Evolutionary conservation across 2,888 invertebrate genomes (phyloP).

Genomic region (Parnassius glacialis): DNA sequence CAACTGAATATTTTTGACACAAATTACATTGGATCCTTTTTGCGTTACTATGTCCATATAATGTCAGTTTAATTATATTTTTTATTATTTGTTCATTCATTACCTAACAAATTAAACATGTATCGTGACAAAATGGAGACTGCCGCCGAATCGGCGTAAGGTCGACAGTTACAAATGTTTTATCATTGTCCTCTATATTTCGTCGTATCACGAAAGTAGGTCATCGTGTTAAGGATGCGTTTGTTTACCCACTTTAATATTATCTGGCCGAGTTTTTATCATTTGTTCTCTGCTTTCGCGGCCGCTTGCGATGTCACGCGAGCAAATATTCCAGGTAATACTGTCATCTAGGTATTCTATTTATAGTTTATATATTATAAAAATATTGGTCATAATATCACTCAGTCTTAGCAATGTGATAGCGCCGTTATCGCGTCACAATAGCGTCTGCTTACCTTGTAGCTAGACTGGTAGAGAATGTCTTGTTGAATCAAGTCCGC

Average conservation of each 20-base stretch:
- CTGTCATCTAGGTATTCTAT: not conserved
- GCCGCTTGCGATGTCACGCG: constrained; percentile 16
- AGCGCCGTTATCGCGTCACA: too few relatives aligned
- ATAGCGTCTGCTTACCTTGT: too few relatives aligned
- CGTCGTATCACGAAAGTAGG: constrained; percentile 45
- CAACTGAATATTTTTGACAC: too few relatives aligned
- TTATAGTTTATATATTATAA: too few relatives aligned
- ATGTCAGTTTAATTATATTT: too few relatives aligned
- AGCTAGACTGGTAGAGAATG: too few relatives aligned
- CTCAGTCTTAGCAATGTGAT: too few relatives aligned
- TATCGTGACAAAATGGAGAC: constrained; percentile 13
- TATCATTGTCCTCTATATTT: constrained; percentile 29
- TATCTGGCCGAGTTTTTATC: constrained; percentile 38
- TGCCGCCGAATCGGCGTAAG: constrained; percentile 32
- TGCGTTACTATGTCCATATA: too few relatives aligned
- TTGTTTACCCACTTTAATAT: constrained; percentile 43
- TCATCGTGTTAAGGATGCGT: constrained; percentile 57
- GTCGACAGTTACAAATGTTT: constrained; percentile 29
- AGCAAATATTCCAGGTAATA: constrained; percentile 8
- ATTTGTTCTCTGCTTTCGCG: constrained; percentile 32
- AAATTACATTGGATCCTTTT: too few relatives aligned
- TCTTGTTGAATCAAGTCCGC: too few relatives aligned
- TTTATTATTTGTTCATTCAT: not conserved
- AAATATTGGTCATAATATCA: too few relatives aligned
- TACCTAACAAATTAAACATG: constrained; percentile 16